Conservation (phyloP, 2,113 vertebrate genomes). For the pig (Sus scrofa) region T2T-Sscrofa CM000812.6:218705001-218705500, state of each 20-base stretch:
- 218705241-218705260: neutral
- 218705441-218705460: no score
- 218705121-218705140: neutral
- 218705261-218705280: no score
- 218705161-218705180: neutral
- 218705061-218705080: neutral
- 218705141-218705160: neutral
- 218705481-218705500: no score
- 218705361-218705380: no score
- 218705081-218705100: neutral
- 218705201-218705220: neutral
- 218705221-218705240: neutral
- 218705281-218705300: no score
- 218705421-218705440: no score
- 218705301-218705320: no score
- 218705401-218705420: no score
- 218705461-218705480: no score
- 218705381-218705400: no score
- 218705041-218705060: neutral
- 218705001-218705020: neutral
- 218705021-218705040: neutral
- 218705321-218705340: no score
- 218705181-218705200: neutral
- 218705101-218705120: neutral
- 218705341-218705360: no score